A percentile compares a stretch with the other conserved stretches of the same genome.
Conservation (phyloP, 1,140 invertebrate species). For the Homalodisca vitripennis region DNA sequence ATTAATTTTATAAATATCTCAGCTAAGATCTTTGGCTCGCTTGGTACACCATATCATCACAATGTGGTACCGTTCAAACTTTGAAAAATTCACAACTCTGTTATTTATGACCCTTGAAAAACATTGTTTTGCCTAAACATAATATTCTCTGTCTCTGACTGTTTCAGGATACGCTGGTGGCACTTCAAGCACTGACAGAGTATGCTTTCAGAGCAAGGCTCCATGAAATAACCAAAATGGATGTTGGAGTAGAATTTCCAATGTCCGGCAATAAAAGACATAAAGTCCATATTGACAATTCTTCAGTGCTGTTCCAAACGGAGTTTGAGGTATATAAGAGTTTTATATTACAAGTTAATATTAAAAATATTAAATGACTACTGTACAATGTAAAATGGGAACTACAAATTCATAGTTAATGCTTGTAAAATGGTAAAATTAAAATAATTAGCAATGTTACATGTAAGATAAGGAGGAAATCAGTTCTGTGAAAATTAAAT, state of each 20-base stretch:
- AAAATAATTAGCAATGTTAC: too few species aligned
- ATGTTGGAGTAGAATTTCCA: slow-evolving; percentile 51
- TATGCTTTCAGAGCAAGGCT: slow-evolving; percentile 58
- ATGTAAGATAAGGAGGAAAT: too few species aligned
- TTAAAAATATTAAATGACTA: too few species aligned
- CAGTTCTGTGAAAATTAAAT: too few species aligned
- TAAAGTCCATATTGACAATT: slow-evolving; percentile 43
- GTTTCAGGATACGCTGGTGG: slow-evolving; percentile 58
- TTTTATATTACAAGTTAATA: too few species aligned
- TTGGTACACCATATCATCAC: not conserved
- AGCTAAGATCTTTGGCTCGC: not conserved
- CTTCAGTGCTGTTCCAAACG: slow-evolving; percentile 24
- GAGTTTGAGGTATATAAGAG: slow-evolving; percentile 32
- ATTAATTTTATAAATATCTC: not conserved
- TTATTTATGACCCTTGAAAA: not conserved
- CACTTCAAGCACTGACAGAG: slow-evolving; percentile 59
- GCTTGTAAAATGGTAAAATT: too few species aligned
- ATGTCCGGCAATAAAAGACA: slow-evolving; percentile 42
- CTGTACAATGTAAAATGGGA: too few species aligned
- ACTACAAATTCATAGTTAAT: too few species aligned
- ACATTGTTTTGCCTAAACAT: too few species aligned
- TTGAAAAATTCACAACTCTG: too few species aligned
- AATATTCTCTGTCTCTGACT: too few species aligned
- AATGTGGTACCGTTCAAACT: not conserved
- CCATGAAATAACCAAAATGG: slow-evolving; percentile 57